phyloP scores from a whole-genome alignment of 1,140 invertebrate species.

The Sarcophaga bullata region DNA sequence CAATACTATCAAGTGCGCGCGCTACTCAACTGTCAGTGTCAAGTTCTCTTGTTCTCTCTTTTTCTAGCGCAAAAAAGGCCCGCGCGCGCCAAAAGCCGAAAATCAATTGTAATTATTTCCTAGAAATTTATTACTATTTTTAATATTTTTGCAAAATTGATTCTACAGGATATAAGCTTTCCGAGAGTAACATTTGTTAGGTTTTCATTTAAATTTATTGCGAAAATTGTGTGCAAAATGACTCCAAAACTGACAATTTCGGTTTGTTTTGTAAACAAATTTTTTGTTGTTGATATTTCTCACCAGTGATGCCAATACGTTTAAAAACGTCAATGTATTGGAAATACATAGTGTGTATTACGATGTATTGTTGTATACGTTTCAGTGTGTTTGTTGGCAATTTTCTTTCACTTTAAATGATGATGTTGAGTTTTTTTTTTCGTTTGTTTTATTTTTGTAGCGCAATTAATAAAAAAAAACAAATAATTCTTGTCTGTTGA shows the following conservation, averaged over 20 bases:
- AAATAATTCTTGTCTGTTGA: no score
- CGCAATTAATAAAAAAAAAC: no score
- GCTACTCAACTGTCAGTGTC: slow-evolving; percentile 42
- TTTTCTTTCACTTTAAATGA: no score
- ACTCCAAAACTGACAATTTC: slow-evolving; percentile 51
- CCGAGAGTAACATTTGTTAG: not conserved
- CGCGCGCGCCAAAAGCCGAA: slow-evolving; percentile 62
- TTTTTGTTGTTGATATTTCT: slow-evolving; percentile 52
- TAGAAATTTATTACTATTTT: slow-evolving; percentile 49
- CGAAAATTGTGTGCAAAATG: slow-evolving; percentile 44
- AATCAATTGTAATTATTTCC: slow-evolving; percentile 51
- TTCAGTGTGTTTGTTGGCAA: no score
- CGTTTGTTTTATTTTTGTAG: no score
- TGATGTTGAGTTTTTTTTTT: no score
- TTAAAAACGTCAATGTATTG: not conserved
- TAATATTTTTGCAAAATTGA: slow-evolving; percentile 51
- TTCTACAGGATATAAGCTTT: slow-evolving; percentile 52
- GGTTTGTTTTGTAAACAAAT: slow-evolving; percentile 54
- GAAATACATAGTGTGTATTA: not conserved
- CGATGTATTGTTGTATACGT: not conserved
- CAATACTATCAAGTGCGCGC: slow-evolving; percentile 39
- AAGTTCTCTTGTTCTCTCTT: slow-evolving; percentile 39
- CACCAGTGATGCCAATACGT: slow-evolving; percentile 51
- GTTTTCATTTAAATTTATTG: slow-evolving; percentile 51
- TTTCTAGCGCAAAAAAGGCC: slow-evolving; percentile 51